These are phyloP conservation scores for Peromyscus nudipes DNA, from an alignment of 2,797 vertebrate genomes.

Conservation along the genomic window DNA sequence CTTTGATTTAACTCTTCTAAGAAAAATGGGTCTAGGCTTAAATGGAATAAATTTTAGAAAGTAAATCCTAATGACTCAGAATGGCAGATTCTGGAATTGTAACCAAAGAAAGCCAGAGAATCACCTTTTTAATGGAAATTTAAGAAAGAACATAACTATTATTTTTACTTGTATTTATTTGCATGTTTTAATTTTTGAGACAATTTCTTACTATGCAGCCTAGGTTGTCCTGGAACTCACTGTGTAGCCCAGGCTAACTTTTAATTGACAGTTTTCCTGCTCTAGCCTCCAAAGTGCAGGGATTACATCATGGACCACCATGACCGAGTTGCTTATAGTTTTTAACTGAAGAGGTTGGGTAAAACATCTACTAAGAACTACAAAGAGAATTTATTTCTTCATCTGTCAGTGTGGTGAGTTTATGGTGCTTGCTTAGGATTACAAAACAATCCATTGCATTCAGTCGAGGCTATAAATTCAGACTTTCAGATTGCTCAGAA, in stretches of 20 bases:
- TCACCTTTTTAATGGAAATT: constrained; percentile 45
- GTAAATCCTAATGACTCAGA: background rate
- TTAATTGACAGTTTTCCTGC: background rate
- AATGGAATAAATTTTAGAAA: constrained; percentile 10
- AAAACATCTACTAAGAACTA: constrained; percentile 71
- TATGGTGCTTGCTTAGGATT: constrained; percentile 72
- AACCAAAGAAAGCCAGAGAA: constrained; percentile 30
- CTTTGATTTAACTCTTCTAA: constrained; percentile 37
- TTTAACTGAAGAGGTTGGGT: background rate
- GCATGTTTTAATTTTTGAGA: background rate
- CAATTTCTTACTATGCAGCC: background rate
- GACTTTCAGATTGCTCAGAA: constrained; percentile 84
- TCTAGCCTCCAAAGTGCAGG: background rate
- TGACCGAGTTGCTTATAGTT: constrained; percentile 21
- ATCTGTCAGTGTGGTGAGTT: constrained; percentile 76
- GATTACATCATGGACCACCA: background rate
- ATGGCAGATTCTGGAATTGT: constrained; percentile 48
- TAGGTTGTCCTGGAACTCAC: background rate
- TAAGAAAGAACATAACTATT: constrained; percentile 64
- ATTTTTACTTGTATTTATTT: background rate
- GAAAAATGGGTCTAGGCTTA: background rate
- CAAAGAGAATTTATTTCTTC: constrained; percentile 76
- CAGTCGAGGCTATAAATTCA: constrained; percentile 86
- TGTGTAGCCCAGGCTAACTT: background rate
- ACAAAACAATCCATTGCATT: constrained; percentile 79